A percentile compares a stretch with the other conserved stretches of the same genome.
Evolutionary conservation across 2,797 vertebrate genomes (phyloP).

Genomic region (Oreochromis grahami): DNA sequence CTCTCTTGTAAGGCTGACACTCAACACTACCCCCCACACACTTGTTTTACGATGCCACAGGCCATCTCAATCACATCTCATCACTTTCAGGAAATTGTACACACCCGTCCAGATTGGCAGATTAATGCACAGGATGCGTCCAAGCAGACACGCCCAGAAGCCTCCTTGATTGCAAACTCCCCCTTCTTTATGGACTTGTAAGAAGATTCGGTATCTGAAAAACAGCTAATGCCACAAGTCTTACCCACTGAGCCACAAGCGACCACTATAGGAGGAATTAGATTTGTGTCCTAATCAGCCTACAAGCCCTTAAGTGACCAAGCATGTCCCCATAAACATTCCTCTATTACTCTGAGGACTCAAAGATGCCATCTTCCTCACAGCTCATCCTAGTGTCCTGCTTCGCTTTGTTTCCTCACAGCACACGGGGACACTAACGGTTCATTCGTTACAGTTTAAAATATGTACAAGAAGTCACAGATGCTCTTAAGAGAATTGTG

Average conservation of each 20-base stretch:
- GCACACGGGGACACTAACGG: conserved; percentile 17
- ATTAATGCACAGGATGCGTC: conserved; percentile 49
- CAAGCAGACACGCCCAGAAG: conserved; percentile 34
- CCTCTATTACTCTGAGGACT: conserved; percentile 19
- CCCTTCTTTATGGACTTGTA: conserved; percentile 59
- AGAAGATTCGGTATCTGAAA: conserved; percentile 53
- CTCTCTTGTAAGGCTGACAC: conserved; percentile 54
- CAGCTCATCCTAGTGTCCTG: conserved; percentile 36
- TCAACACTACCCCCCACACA: conserved; percentile 15
- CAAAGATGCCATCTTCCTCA: conserved; percentile 26
- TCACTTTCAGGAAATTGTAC: conserved; percentile 48
- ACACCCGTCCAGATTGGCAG: conserved; percentile 51
- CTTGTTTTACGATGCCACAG: conserved; percentile 43
- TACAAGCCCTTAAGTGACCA: conserved; percentile 59
- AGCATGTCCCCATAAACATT: conserved; percentile 38
- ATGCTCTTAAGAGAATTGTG: conserved; percentile 17
- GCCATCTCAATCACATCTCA: conserved; percentile 50
- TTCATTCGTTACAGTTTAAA: conserved; percentile 25
- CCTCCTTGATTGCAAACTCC: conserved; percentile 51
- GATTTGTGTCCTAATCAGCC: conserved; percentile 64
- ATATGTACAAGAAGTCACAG: conserved; percentile 36
- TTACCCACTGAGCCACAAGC: conserved; percentile 45
- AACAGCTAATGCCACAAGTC: conserved; percentile 49
- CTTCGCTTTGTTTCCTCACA: background rate
- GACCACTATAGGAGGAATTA: conserved; percentile 62